Evolutionary conservation across 2,113 vertebrate genomes (phyloP), one percentile per base, ranked within the genome.

Genomic region (Brienomyrus brachyistius): DNA sequence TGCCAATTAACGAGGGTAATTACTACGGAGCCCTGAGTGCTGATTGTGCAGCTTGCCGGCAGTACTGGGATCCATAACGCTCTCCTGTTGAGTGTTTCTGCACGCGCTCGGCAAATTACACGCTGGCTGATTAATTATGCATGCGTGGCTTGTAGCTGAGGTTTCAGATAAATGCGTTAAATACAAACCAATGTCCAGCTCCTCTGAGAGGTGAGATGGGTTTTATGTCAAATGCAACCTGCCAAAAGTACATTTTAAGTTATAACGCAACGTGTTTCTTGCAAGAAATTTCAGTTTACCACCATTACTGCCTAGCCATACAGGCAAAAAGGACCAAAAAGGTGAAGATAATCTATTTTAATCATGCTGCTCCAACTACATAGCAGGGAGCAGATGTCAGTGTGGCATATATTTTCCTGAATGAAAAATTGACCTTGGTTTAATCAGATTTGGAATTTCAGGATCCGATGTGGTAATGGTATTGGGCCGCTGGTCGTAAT

Each of bases 361-460:
- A 70, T 86, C 35, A 74, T 0, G 40, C 35, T 15, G n/a, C 21
- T n/a, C n/a, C 43, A 52, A 74, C 4, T 6, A 51, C 51, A 23
- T 43, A 51, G 43, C 43, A 62, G 9, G 15, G 40, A 35, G 77
- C 89, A 89, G 82, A 86, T 90, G 83, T 90, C 83, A 86, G 45
- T 19, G 48, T 9, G 21, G n/a, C 4, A 4, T 70, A 51, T 86
- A 35, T 80, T 86, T 6, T 86, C 31, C 89, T 50, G 31, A 80
- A 74, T 45, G 31, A 51, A 87, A 89, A 87, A 54, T 83, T 59
- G 4, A 89, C 40, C 27, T 84, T 2, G 31, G 19, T 56, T 62
- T 50, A 89, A 59, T 84, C 74, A 35, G 19, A 89, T 84, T 89
- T 84, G 27, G 80, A 84, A 43, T 62, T 47, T 89, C n/a, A 51